Evolutionary conservation across 2,797 vertebrate species (phyloP), one percentile per base, ranked within the genome.

Genomic region (Danio jaintianensis): DNA sequence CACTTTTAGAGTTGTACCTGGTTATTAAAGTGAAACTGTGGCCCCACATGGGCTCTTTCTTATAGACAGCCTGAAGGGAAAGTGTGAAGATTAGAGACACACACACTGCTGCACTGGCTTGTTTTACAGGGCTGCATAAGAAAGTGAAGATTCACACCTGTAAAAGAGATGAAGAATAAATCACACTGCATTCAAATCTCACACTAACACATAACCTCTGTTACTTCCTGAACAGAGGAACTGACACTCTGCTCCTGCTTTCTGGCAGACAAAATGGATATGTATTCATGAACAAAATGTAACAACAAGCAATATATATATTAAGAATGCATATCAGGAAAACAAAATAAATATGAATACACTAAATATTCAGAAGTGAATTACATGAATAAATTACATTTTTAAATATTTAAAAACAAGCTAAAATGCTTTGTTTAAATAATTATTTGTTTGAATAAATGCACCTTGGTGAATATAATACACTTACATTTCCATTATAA

Each of bases 131-230:
- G 72, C 82, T 88, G 75, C 13, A 83, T 56, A 45, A 84, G 85
- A 89, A 88, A 91, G 82, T 83, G 81, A 87, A 90, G 89, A 88
- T 88, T 83, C 80, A 53, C 77, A 83, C 85, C 82, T 84, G 84
- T 89, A 87, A 88, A 89, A 88, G 85, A 79, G 81, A 75, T 50
- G 78, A 78, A 84, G 87, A 84, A 85, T 48, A 59, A 84, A 63
- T 47, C 15, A 0, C 78, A 75, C 83, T 88, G 75, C 20, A 83
- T 83, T 56, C 61, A 29, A 15, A 12, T 11, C 63, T 53, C 58
- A 69, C 15, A 83, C 86, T 87, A n/a, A n/a, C n/a, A 90, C 85
- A 90, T 75, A 81, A 81, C 11, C 43, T 47, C 1, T 5, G 89
- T 89, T 45, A 85, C 85, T 36, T 86, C 78, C 53, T 84, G 53